phyloP scores from a whole-genome alignment of 2,797 vertebrate species.

The Bovichtus variegatus region DNA sequence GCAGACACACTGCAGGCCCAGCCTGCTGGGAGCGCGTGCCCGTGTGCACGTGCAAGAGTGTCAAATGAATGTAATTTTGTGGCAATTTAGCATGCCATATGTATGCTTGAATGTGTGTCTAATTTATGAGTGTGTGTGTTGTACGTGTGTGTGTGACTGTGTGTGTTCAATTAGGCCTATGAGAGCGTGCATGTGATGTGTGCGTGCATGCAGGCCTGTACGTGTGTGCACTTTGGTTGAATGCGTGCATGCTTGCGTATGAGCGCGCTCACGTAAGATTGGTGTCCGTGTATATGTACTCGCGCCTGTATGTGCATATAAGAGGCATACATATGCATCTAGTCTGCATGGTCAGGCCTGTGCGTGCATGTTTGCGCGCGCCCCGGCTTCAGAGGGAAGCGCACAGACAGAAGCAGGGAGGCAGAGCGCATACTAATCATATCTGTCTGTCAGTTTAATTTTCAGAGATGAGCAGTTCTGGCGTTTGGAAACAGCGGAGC shows the following conservation, averaged over 20 bases:
- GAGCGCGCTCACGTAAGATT: not conserved
- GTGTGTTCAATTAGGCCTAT: not conserved
- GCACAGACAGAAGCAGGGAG: conserved; percentile 47
- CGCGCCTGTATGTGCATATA: not conserved
- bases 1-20: conserved; percentile 14
- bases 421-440: conserved; percentile 83
- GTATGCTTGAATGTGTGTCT: not conserved
- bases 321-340: conserved; percentile 9
- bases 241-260: not conserved
- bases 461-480: conserved; percentile 86
- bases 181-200: not conserved
- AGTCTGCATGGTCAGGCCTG: conserved; percentile 22
- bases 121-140: not conserved
- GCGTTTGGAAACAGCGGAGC: conserved; percentile 77
- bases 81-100: not conserved
- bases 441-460: conserved; percentile 86
- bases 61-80: not conserved
- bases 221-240: not conserved
- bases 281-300: not conserved
- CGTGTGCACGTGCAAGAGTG: not conserved
- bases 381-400: conserved; percentile 35
- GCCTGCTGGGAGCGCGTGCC: conserved; percentile 1
- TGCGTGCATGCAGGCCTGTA: not conserved
- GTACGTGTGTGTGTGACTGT: not conserved
- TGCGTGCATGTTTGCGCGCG: conserved; percentile 32